A percentile compares a stretch with the other conserved stretches of the same genome.
phyloP scores from a whole-genome alignment of 1,140 invertebrate genomes.

The Chionoecetes opilio region DNA sequence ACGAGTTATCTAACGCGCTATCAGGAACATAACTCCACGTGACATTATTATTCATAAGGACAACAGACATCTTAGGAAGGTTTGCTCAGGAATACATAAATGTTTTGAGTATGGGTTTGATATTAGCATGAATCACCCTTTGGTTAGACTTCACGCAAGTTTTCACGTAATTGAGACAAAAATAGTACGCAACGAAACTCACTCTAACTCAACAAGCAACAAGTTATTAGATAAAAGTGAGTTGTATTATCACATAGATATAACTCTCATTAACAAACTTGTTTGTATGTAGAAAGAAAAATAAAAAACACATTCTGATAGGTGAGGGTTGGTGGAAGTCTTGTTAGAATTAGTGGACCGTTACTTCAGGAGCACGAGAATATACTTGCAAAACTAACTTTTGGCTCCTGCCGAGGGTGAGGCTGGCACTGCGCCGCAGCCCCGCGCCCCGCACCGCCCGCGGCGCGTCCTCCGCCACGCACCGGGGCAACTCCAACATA shows the following conservation, averaged over 20 bases:
- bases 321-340: not conserved
- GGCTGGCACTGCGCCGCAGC: conserved; percentile 58
- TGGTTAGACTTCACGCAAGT: not conserved
- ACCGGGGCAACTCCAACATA: conserved; percentile 66
- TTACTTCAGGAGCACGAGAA: not conserved
- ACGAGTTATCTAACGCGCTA: not conserved
- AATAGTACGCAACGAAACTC: not conserved
- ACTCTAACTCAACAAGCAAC: not conserved
- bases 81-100: not conserved
- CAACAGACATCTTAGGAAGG: not conserved
- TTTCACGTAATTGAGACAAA: not conserved
- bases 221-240: not conserved
- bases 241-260: no score
- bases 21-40: not conserved
- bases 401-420: conserved; percentile 66
- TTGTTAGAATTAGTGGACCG: not conserved
- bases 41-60: not conserved
- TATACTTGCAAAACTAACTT: conserved; percentile 66
- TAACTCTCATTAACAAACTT: no score
- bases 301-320: not conserved
- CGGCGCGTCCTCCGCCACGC: not conserved
- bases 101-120: not conserved
- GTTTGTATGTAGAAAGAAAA: not conserved
- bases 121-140: not conserved
- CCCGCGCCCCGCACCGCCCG: not conserved